Base-by-base conservation (phyloP, 2,797 vertebrate genomes). In the Acestrorhynchus altus region DNA sequence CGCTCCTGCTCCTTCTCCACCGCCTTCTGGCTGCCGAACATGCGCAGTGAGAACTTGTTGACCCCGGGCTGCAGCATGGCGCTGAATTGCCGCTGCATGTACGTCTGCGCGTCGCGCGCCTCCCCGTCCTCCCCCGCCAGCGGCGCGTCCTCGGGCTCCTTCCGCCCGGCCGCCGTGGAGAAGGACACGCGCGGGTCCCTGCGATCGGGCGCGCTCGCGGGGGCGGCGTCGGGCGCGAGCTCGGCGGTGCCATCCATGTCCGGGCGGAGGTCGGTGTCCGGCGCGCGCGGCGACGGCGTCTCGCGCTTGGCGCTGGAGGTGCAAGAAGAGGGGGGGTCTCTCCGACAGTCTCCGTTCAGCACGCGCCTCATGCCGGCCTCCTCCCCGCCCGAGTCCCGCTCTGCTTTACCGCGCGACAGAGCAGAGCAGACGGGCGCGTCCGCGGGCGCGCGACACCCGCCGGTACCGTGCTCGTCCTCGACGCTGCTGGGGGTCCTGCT, bases 21-120 rank as follows among this genome's bases (percentile, higher is more conserved):
- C 13, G 97, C 97, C 91, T 98, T 98, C 89, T 99, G 96, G 85
- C 96, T 98, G 78, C 97, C 97, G 85, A 98, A 99, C 97, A 98
- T 98, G 88, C 97, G 96, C 94, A 99, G 92, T 83, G 97, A 99
- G 94, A 99, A 99, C 90, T 99, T 99, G 91, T 98, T 99, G 83
- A 98, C 97, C 85, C 97, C 97, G 0, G 97, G 97, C 91, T 99
- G 97, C 39, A 99, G 94, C 94, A 99, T 96, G 80, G 96, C 92
- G 73, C 96, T 95, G 72, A 99, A 96, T 92, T 98, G 97, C 80
- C 96, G 92, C 91, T 99, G 97, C 96, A 99, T 94, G 93, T 97
- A 98, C 16, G 95, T 94, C 89, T 95, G 96, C 70, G 93, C 93
- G 76, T 94, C 95, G 47, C 89, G 86, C 74, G 88, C 84, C 77